Evolutionary conservation across 2,888 invertebrate genomes (phyloP).

Genomic region (Taphrorychus bicolor): DNA sequence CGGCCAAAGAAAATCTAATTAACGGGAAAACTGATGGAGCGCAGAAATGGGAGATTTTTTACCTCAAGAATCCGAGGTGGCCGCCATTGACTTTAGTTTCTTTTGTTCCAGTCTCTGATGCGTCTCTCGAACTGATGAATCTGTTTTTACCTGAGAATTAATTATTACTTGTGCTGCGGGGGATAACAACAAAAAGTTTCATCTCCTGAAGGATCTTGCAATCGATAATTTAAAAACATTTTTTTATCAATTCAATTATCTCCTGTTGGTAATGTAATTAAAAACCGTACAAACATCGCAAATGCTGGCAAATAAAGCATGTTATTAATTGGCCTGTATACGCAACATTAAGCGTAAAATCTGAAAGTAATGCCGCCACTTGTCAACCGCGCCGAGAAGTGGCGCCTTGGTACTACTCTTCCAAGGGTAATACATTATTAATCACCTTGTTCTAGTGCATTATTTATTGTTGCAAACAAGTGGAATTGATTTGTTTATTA

Average conservation of each 20-base stretch:
- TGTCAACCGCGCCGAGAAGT: not conserved
- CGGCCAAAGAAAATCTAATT: conserved; percentile 34
- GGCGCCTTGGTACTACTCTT: not conserved
- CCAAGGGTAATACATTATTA: conserved; percentile 1
- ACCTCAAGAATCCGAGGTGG: conserved; percentile 2
- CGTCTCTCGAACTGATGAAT: conserved; percentile 22
- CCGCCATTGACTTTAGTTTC: conserved; percentile 15
- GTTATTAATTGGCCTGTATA: not conserved
- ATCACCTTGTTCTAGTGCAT: not conserved
- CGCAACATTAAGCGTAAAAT: not conserved
- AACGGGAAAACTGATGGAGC: conserved; percentile 30
- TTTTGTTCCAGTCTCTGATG: conserved; percentile 20
- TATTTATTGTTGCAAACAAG: not conserved
- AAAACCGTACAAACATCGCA: not conserved
- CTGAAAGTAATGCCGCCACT: not conserved
- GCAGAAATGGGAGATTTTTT: conserved; percentile 29
- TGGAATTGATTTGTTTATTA: not conserved
- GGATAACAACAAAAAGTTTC: not conserved
- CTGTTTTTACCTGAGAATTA: conserved; percentile 27
- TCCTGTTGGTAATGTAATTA: not conserved
- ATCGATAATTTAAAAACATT: not conserved
- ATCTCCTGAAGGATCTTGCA: not conserved
- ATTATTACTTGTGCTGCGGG: conserved; percentile 19
- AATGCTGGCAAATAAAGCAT: not conserved
- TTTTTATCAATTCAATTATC: not conserved